These are phyloP conservation scores for Holotrichia oblita DNA, from an alignment of 1,140 invertebrate genomes.

Conservation along the genomic window DNA sequence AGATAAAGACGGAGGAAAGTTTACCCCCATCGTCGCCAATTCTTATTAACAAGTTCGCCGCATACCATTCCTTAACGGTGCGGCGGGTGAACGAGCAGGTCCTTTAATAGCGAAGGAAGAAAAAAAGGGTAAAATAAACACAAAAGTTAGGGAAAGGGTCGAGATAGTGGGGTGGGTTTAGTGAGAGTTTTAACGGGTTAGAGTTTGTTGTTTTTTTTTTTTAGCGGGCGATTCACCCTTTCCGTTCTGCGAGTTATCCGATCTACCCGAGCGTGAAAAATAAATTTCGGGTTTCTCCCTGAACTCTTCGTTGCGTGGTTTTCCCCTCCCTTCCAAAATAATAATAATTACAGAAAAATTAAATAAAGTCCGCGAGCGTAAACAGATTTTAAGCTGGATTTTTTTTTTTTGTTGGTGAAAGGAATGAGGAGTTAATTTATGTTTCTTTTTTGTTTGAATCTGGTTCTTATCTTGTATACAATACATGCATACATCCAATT, in stretches of 20 bases:
- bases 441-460: not conserved
- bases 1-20: too few species aligned
- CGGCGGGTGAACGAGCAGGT: not conserved
- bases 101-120: not conserved
- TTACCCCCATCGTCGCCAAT: too few species aligned
- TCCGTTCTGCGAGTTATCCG: not conserved
- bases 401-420: not conserved
- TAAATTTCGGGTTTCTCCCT: not conserved
- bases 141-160: not conserved
- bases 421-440: not conserved
- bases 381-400: not conserved
- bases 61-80: not conserved
- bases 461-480: too few species aligned
- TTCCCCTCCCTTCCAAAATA: not conserved
- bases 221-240: too few species aligned
- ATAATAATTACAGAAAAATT: slow-evolving; percentile 16
- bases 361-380: not conserved
- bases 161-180: not conserved
- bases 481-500: too few species aligned
- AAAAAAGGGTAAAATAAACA: slow-evolving; percentile 3
- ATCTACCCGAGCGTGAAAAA: slow-evolving; percentile 10
- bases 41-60: slow-evolving; percentile 10
- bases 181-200: too few species aligned
- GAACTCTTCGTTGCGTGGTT: not conserved
- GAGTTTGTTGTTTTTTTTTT: too few species aligned